phyloP scores from a whole-genome alignment of 2,797 vertebrate genomes.

The Poecilia wingei region DNA sequence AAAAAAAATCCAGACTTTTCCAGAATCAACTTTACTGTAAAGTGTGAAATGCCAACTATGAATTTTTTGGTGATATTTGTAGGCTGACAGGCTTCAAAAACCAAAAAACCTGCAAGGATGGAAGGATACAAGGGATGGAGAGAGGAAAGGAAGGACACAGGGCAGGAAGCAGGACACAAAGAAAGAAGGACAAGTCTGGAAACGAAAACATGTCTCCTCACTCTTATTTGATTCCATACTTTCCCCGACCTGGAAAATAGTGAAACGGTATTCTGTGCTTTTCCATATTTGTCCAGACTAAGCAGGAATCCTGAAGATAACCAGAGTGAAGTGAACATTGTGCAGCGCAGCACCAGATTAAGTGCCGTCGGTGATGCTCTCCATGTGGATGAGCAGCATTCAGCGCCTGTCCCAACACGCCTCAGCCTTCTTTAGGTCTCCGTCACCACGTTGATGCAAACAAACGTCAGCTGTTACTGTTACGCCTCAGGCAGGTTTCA shows the following conservation, averaged over 20 bases:
- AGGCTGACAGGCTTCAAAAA: background rate
- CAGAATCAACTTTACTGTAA: background rate
- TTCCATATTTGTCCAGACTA: background rate
- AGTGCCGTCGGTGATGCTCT: conserved; percentile 26
- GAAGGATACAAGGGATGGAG: background rate
- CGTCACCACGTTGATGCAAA: conserved; percentile 35
- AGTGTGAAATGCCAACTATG: background rate
- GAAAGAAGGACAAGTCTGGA: background rate
- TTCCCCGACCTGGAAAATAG: background rate
- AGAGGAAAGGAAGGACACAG: background rate
- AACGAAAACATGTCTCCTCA: background rate
- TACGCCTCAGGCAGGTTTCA: conserved; percentile 36
- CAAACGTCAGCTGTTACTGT: conserved; percentile 31
- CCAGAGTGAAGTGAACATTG: conserved; percentile 20
- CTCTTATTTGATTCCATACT: background rate
- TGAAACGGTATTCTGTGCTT: background rate
- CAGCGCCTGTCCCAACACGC: conserved; percentile 60
- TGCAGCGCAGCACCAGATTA: conserved; percentile 19
- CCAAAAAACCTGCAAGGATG: background rate
- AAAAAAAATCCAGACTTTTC: background rate
- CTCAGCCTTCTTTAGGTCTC: conserved; percentile 15
- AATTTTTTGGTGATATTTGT: background rate
- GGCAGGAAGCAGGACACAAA: background rate
- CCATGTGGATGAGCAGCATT: conserved; percentile 55
- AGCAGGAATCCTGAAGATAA: conserved; percentile 15